These are phyloP conservation scores for Drosophila demipolita DNA, from an alignment of 2,888 invertebrate species.

Conservation along the genomic window DNA sequence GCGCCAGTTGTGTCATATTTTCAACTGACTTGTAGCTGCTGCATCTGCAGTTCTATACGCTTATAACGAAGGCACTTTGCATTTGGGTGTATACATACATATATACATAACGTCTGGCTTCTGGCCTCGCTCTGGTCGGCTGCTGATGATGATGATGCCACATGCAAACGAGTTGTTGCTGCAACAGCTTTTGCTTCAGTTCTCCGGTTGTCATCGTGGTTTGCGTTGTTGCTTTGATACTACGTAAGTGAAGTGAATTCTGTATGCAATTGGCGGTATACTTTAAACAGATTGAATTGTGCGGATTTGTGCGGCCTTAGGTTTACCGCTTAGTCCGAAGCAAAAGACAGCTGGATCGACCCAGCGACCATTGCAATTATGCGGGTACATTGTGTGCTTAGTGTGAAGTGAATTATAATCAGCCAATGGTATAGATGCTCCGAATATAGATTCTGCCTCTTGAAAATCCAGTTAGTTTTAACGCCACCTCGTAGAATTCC, in stretches of 20 bases:
- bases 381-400: slow-evolving; percentile 63
- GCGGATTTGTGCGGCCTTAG: slow-evolving; percentile 45
- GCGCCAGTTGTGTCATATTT: slow-evolving; percentile 63
- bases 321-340: slow-evolving; percentile 22
- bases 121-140: slow-evolving; percentile 35
- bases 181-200: slow-evolving; percentile 34
- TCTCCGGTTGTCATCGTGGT: slow-evolving; percentile 38
- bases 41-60: slow-evolving; percentile 37
- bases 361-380: slow-evolving; percentile 48
- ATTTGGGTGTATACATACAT: not conserved
- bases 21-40: slow-evolving; percentile 33
- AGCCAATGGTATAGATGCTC: slow-evolving; percentile 39
- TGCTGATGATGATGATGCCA: slow-evolving; percentile 51
- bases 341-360: slow-evolving; percentile 33
- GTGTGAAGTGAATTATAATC: slow-evolving; percentile 69
- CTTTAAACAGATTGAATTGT: slow-evolving; percentile 60
- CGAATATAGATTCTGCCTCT: slow-evolving; percentile 22
- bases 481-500: slow-evolving; percentile 64
- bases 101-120: slow-evolving; percentile 30
- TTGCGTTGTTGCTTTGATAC: slow-evolving; percentile 23
- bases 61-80: slow-evolving; percentile 19
- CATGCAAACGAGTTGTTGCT: slow-evolving; percentile 64
- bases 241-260: slow-evolving; percentile 47
- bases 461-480: slow-evolving; percentile 46
- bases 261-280: slow-evolving; percentile 52